Evolutionary conservation across 2,888 invertebrate species (phyloP).

Genomic region (Strigamia crassipes): DNA sequence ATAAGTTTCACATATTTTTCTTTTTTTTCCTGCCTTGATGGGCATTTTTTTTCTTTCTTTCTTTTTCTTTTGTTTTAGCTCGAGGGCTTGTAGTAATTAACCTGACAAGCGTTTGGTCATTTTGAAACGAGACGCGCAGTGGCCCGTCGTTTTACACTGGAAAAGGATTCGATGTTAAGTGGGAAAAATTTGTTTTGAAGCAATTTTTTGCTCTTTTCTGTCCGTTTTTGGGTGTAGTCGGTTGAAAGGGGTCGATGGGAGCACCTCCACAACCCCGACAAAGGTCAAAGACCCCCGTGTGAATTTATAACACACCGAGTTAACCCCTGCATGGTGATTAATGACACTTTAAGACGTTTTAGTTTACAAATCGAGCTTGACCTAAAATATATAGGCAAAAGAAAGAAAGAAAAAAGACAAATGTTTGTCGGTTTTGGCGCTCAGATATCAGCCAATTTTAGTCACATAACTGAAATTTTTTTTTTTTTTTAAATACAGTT

Average conservation of each 20-base stretch:
- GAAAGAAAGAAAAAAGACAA: not conserved
- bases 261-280: not conserved
- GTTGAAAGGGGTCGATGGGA: not conserved
- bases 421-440: not conserved
- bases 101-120: slow-evolving; percentile 5
- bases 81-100: not conserved
- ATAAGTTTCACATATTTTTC: too few relatives aligned
- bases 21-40: not conserved
- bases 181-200: too few relatives aligned
- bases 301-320: not conserved
- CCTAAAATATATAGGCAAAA: not conserved
- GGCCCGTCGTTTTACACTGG: not conserved
- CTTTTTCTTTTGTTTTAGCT: not conserved
- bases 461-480: too few relatives aligned
- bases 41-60: not conserved
- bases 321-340: slow-evolving; percentile 16
- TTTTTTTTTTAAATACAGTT: too few relatives aligned
- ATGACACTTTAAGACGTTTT: not conserved
- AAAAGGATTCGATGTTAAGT: too few relatives aligned
- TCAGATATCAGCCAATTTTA: too few relatives aligned
- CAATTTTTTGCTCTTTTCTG: too few relatives aligned
- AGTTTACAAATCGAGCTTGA: not conserved
- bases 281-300: slow-evolving; percentile 7
- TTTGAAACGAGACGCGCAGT: not conserved
- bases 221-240: too few relatives aligned